Percentiles rank a stretch among this genome's conserved stretches.
Conservation (phyloP, 2,113 vertebrate species). For the Embiotoca jacksoni region DNA sequence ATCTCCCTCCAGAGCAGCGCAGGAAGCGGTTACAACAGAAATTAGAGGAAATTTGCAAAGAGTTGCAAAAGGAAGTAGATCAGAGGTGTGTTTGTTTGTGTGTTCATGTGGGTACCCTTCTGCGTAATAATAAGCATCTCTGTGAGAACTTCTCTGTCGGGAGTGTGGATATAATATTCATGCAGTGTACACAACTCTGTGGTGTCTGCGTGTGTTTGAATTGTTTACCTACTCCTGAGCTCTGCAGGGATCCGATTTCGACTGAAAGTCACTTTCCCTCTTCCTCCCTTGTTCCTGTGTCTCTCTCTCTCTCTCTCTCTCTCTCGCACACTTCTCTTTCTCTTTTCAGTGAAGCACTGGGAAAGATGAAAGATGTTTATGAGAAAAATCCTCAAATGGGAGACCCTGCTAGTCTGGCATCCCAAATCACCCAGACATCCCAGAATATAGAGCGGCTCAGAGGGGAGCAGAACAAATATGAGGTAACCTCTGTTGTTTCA, state of each 20-base stretch:
- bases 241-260: conserved; percentile 53
- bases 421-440: conserved; percentile 89
- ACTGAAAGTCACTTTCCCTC: conserved; percentile 47
- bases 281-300: conserved; percentile 21
- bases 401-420: conserved; percentile 89
- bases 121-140: conserved; percentile 55
- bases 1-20: conserved; percentile 97
- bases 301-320: neutral
- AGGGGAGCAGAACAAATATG: conserved; percentile 89
- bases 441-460: conserved; percentile 88
- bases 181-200: conserved; percentile 68
- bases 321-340: neutral
- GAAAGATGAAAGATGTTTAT: conserved; percentile 95
- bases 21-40: conserved; percentile 96
- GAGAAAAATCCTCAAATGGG: conserved; percentile 95
- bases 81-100: conserved; percentile 88
- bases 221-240: conserved; percentile 66
- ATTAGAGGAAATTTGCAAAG: conserved; percentile 94
- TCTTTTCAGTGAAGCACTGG: conserved; percentile 87
- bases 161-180: conserved; percentile 53
- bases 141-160: conserved; percentile 38
- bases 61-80: conserved; percentile 97
- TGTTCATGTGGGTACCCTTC: conserved; percentile 2
- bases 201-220: conserved; percentile 25
- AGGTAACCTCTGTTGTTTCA: conserved; percentile 78